phyloP scores from a whole-genome alignment of 2,797 vertebrate species.

The Sandelia bainsii region DNA sequence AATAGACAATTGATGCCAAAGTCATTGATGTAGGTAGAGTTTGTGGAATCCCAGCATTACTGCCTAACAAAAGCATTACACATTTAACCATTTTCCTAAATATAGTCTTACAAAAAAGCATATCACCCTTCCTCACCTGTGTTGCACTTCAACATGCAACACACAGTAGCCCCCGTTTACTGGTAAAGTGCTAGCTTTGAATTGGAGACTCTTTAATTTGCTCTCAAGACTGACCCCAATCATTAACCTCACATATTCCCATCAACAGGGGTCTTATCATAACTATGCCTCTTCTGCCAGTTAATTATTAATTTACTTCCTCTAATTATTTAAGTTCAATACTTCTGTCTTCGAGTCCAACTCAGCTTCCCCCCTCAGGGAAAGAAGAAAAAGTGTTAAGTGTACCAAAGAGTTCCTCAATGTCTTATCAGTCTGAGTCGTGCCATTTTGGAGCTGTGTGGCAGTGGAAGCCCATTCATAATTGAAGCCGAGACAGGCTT shows the following conservation, averaged over 20 bases:
- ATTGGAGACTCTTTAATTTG: constrained; percentile 69
- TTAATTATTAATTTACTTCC: constrained; percentile 81
- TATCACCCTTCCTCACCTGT: not conserved
- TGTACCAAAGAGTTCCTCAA: constrained; percentile 63
- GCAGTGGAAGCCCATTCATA: constrained; percentile 83
- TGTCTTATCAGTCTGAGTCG: constrained; percentile 70
- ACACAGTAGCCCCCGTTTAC: constrained; percentile 34
- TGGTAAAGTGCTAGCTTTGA: constrained; percentile 58
- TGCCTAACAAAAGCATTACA: not conserved
- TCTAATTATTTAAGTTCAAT: constrained; percentile 80
- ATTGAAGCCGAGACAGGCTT: constrained; percentile 84
- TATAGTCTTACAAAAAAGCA: constrained; percentile 35
- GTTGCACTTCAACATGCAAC: constrained; percentile 25
- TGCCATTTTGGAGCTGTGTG: constrained; percentile 79
- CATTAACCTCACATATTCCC: constrained; percentile 79
- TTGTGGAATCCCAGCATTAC: constrained; percentile 4
- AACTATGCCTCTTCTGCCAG: constrained; percentile 59
- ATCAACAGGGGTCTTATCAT: constrained; percentile 82
- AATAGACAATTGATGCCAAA: not conserved
- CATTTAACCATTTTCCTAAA: constrained; percentile 27
- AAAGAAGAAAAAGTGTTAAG: constrained; percentile 58
- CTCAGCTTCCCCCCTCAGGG: constrained; percentile 25
- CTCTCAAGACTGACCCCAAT: constrained; percentile 77
- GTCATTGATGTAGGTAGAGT: not conserved
- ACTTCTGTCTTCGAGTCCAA: constrained; percentile 74